Conservation (phyloP, 1,140 invertebrate genomes). For the Euwallacea fornicatus region DNA sequence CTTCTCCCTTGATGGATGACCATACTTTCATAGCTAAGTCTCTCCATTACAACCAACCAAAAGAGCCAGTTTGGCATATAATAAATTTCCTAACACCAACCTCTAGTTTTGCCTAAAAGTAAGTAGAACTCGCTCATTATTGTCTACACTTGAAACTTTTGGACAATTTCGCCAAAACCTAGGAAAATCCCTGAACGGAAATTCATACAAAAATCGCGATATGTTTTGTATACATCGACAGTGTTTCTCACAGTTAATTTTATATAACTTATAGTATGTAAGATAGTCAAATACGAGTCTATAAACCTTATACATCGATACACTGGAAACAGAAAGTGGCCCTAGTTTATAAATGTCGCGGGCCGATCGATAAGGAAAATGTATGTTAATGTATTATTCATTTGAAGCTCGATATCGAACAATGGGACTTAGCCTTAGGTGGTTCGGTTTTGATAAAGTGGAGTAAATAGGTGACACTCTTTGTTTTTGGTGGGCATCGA, state of each 20-base stretch:
- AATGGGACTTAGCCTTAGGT: background rate
- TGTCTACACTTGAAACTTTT: constrained; percentile 49
- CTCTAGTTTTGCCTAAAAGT: constrained; percentile 29
- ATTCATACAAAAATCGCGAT: constrained; percentile 40
- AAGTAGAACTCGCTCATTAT: constrained; percentile 40
- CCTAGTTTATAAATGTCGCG: background rate
- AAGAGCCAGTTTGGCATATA: background rate
- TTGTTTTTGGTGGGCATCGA: background rate
- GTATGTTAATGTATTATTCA: constrained; percentile 2
- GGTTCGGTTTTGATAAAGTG: too few relatives aligned
- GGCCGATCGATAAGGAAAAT: background rate
- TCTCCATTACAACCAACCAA: too few relatives aligned
- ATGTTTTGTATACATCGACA: constrained; percentile 44
- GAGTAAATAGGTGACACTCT: background rate
- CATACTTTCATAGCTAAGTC: too few relatives aligned
- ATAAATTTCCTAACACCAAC: constrained; percentile 18
- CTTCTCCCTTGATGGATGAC: too few relatives aligned
- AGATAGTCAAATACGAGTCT: constrained; percentile 12
- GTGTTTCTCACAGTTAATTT: constrained; percentile 42
- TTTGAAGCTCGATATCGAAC: background rate
- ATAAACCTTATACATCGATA: constrained; percentile 6
- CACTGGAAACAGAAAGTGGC: background rate
- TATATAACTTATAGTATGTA: constrained; percentile 3
- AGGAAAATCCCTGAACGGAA: constrained; percentile 2
- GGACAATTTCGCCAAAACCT: constrained; percentile 6